Conservation (phyloP, 30 jellyfish, hydroid and myxozoan genomes). For the Hydra vulgaris region DNA sequence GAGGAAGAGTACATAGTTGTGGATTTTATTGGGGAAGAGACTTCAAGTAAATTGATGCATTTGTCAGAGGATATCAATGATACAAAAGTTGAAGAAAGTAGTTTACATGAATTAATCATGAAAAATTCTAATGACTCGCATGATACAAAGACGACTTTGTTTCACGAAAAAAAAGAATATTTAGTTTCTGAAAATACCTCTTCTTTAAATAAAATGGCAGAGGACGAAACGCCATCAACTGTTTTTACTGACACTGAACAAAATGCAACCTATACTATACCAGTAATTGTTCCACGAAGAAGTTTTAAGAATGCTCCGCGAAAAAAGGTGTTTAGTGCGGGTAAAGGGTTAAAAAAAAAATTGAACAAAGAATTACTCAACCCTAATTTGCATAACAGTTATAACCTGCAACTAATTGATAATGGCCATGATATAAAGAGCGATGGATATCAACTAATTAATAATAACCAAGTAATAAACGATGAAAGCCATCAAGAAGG, state of each 20-base stretch:
- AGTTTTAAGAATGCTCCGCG: not conserved
- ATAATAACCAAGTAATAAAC: no score
- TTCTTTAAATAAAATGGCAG: not conserved
- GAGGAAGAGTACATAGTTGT: slow-evolving; percentile 73
- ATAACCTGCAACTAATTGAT: not conserved
- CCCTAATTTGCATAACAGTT: not conserved
- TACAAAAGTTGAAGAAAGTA: not conserved
- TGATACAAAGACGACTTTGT: not conserved
- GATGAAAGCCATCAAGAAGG: no score
- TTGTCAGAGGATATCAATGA: not conserved
- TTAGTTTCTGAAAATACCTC: not conserved
- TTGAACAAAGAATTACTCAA: not conserved
- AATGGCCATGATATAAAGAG: no score
- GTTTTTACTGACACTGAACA: not conserved
- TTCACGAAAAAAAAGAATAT: not conserved
- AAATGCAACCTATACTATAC: not conserved
- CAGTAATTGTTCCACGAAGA: not conserved
- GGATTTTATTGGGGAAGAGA: slow-evolving; percentile 38
- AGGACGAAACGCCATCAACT: not conserved
- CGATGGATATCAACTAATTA: no score
- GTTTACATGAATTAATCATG: not conserved
- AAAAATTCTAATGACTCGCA: not conserved
- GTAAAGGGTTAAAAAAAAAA: not conserved
- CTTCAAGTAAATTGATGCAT: not conserved
- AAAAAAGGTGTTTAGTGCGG: not conserved